These are phyloP conservation scores for Hassar affinis DNA, from an alignment of 2,113 vertebrate species.

Conservation along the genomic window DNA sequence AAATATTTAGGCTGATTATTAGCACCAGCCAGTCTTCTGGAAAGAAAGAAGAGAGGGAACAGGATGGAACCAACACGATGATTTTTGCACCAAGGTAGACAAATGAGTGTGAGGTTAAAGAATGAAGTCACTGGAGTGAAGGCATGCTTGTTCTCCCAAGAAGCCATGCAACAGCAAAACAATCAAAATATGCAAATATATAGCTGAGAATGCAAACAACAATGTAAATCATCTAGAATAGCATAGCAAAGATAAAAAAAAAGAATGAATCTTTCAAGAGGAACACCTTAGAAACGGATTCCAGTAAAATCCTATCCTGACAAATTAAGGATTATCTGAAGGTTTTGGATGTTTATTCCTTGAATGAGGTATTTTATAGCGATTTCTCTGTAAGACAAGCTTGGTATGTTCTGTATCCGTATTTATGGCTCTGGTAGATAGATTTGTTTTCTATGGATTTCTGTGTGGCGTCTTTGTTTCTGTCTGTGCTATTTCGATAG, in stretches of 20 bases:
- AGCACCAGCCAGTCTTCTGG: conserved; percentile 37
- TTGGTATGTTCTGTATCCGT: not conserved
- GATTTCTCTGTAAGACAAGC: not conserved
- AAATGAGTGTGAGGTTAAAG: conserved; percentile 46
- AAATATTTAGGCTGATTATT: conserved; percentile 59
- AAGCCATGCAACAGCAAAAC: conserved; percentile 36
- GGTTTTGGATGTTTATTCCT: not conserved
- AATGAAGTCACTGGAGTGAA: conserved; percentile 36
- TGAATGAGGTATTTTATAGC: not conserved
- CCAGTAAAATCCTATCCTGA: not conserved
- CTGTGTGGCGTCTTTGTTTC: conserved; percentile 53
- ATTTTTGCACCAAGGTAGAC: conserved; percentile 37
- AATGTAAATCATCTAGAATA: conserved; percentile 47
- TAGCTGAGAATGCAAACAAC: conserved; percentile 46
- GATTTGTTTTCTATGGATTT: not conserved
- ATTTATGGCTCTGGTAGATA: not conserved
- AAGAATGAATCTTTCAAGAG: conserved; percentile 39
- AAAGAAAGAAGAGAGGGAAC: not conserved
- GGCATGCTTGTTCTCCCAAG: conserved; percentile 39
- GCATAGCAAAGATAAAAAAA: conserved; percentile 23
- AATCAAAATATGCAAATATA: conserved; percentile 55
- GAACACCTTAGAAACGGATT: conserved; percentile 24
- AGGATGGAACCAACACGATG: conserved; percentile 20
- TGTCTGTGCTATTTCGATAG: conserved; percentile 43
- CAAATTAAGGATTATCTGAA: not conserved